Percentiles rank a stretch among this genome's conserved stretches.
Evolutionary conservation across 2,797 vertebrate genomes (phyloP).

Genomic region (Hemibagrus guttatus): DNA sequence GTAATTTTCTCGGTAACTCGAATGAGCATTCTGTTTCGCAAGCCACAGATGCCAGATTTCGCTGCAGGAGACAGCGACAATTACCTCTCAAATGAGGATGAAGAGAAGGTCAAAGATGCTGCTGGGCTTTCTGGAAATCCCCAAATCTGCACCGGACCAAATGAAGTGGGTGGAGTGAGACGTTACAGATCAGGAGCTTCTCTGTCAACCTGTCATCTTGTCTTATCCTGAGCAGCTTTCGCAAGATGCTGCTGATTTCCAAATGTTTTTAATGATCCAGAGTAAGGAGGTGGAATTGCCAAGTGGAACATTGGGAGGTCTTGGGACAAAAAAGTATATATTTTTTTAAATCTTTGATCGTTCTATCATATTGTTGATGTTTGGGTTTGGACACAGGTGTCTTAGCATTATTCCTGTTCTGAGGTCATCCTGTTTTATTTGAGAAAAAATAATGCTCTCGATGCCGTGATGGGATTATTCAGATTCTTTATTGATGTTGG

Average conservation of each 20-base stretch:
- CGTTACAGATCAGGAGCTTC: background rate
- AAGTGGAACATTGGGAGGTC: slow-evolving; percentile 22
- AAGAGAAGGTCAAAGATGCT: background rate
- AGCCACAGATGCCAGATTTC: background rate
- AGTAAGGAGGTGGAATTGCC: slow-evolving; percentile 32
- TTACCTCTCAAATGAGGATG: background rate
- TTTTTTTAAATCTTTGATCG: background rate
- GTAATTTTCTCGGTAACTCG: background rate
- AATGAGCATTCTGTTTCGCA: background rate
- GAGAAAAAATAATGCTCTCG: background rate
- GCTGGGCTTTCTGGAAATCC: slow-evolving; percentile 32
- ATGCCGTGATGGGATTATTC: slow-evolving; percentile 18
- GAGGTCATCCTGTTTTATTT: slow-evolving; percentile 10
- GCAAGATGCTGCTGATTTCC: slow-evolving; percentile 28
- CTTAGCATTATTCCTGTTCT: slow-evolving; percentile 17
- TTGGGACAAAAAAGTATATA: background rate
- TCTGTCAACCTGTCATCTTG: slow-evolving; percentile 38
- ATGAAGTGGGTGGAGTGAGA: background rate
- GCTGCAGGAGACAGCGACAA: slow-evolving; percentile 12
- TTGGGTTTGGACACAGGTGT: slow-evolving; percentile 22
- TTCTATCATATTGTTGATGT: slow-evolving; percentile 12
- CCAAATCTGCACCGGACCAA: background rate
- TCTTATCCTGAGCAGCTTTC: background rate
- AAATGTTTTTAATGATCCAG: slow-evolving; percentile 42
- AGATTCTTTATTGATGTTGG: slow-evolving; percentile 46